phyloP scores from a whole-genome alignment of 1,140 invertebrate genomes.

The Leptestheria dahalacensis region DNA sequence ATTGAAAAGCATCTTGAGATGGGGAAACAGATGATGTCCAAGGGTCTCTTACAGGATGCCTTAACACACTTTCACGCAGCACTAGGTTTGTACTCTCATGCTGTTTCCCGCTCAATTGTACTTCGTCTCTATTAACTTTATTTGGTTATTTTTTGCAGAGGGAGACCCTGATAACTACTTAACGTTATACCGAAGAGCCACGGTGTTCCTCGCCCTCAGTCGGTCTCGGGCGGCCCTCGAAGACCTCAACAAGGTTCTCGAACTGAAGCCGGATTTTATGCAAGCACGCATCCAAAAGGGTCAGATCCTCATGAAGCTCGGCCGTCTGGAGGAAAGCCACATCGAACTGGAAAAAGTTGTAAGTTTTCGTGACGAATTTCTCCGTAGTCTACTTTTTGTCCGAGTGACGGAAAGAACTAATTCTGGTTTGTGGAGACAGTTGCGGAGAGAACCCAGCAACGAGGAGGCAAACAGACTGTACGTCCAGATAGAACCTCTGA shows the following conservation, averaged over 20 bases:
- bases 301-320: slow-evolving; percentile 76
- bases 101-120: neutral
- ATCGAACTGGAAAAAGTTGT: slow-evolving; percentile 71
- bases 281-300: slow-evolving; percentile 72
- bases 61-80: slow-evolving; percentile 95
- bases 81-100: slow-evolving; percentile 65
- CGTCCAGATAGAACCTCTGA: slow-evolving; percentile 43
- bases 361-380: slow-evolving; percentile 40
- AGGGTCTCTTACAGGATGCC: slow-evolving; percentile 88
- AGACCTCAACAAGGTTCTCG: slow-evolving; percentile 82
- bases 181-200: slow-evolving; percentile 86
- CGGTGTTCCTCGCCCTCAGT: slow-evolving; percentile 88
- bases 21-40: slow-evolving; percentile 74
- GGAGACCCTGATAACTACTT: slow-evolving; percentile 91
- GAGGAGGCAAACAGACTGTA: slow-evolving; percentile 51
- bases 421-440: slow-evolving; percentile 42
- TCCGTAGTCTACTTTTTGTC: too few relatives aligned
- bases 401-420: too few relatives aligned
- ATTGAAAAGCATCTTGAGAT: slow-evolving; percentile 84
- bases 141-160: slow-evolving; percentile 43
- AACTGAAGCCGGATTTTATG: slow-evolving; percentile 87
- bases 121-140: neutral
- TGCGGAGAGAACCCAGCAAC: slow-evolving; percentile 57
- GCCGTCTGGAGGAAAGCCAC: slow-evolving; percentile 61
- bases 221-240: slow-evolving; percentile 87